Conservation (phyloP, 2,888 invertebrate genomes). For the Callyntrura sp. region DNA sequence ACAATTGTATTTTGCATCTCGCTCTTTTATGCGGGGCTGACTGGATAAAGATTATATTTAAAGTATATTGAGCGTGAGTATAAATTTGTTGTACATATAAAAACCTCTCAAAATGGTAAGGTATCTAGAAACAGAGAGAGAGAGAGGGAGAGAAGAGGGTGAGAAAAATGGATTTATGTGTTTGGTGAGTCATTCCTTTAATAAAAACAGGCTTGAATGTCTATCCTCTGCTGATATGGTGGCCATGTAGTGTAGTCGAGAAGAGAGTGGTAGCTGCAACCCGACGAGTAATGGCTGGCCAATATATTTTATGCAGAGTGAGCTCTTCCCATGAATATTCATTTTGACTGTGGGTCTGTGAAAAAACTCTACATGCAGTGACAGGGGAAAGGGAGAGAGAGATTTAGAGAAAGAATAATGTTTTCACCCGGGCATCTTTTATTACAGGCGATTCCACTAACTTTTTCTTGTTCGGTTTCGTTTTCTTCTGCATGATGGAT, state of each 20-base stretch:
- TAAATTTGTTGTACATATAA: too few relatives aligned
- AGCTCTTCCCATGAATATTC: conserved; percentile 71
- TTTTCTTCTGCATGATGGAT: conserved; percentile 67
- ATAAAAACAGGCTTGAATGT: too few relatives aligned
- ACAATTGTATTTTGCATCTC: too few relatives aligned
- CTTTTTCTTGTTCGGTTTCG: conserved; percentile 53
- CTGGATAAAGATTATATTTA: too few relatives aligned
- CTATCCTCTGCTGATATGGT: too few relatives aligned
- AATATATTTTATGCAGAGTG: conserved; percentile 67
- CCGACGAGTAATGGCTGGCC: conserved; percentile 47
- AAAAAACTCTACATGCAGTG: too few relatives aligned
- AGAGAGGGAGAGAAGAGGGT: conserved; percentile 5
- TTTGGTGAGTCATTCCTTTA: conserved; percentile 45
- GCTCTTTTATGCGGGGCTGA: too few relatives aligned
- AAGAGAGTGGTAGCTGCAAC: too few relatives aligned
- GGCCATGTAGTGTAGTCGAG: too few relatives aligned
- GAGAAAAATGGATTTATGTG: conserved; percentile 49
- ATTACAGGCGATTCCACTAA: conserved; percentile 65
- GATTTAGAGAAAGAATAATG: conserved; percentile 63
- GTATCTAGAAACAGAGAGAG: background rate
- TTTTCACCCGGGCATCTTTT: conserved; percentile 65
- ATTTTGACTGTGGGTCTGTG: conserved; percentile 58
- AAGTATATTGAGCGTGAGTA: too few relatives aligned
- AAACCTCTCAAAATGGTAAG: too few relatives aligned
- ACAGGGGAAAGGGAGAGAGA: conserved; percentile 14